These are phyloP conservation scores for Embiotoca jacksoni DNA, from an alignment of 2,113 vertebrate species.

Conservation along the genomic window DNA sequence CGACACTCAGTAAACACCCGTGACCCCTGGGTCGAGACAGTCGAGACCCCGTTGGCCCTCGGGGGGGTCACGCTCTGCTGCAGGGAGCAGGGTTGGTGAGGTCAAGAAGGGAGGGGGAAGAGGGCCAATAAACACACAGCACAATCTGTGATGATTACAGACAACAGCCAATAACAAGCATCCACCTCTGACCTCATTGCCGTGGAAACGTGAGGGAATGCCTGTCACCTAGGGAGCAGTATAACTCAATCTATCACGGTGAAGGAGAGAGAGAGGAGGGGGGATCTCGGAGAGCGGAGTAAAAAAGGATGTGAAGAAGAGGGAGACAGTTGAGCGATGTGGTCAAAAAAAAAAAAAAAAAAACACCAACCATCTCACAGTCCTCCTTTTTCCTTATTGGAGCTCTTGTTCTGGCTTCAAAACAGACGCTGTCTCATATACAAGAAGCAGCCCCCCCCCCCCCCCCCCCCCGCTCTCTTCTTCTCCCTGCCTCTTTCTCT, in stretches of 20 bases:
- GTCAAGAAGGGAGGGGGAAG: conserved; percentile 63
- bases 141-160: conserved; percentile 78
- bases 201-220: conserved; percentile 78
- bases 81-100: conserved; percentile 47
- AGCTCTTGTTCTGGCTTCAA: conserved; percentile 52
- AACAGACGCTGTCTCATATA: conserved; percentile 40
- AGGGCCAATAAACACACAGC: conserved; percentile 69
- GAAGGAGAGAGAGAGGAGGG: not conserved
- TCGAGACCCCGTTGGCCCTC: conserved; percentile 53
- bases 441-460: not conserved
- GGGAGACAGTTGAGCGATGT: conserved; percentile 43
- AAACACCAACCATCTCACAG: conserved; percentile 29
- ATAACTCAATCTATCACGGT: conserved; percentile 73
- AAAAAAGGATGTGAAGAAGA: not conserved
- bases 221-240: conserved; percentile 72
- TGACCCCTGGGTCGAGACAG: conserved; percentile 68
- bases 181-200: conserved; percentile 78
- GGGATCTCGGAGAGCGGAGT: no score
- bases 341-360: conserved; percentile 60
- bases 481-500: conserved; percentile 53
- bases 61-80: conserved; percentile 62
- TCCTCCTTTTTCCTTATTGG: conserved; percentile 22
- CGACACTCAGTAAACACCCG: conserved; percentile 59
- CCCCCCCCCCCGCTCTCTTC: not conserved
- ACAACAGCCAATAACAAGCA: conserved; percentile 80